phyloP scores from a whole-genome alignment of 2,797 vertebrate genomes.

The Hephaestus fuliginosus region DNA sequence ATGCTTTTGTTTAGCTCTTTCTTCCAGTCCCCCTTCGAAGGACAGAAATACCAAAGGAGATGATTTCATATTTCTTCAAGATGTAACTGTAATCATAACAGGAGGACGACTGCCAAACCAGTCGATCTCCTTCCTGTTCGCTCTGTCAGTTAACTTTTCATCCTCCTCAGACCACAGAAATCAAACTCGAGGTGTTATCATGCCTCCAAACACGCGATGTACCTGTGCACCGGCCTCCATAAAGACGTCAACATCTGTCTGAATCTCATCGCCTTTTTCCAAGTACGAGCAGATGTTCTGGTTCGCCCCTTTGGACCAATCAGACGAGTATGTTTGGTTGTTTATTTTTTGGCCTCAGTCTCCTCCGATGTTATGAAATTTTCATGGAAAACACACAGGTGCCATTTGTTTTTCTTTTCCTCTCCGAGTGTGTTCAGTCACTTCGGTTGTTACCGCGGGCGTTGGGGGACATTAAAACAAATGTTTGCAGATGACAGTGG shows the following conservation, averaged over 20 bases:
- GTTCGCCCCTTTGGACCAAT: conserved; percentile 5
- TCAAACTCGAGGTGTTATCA: background rate
- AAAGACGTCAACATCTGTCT: conserved; percentile 36
- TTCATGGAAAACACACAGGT: background rate
- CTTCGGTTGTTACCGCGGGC: conserved; percentile 1
- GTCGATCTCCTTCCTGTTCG: background rate
- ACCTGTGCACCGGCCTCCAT: background rate
- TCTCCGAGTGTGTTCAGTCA: background rate
- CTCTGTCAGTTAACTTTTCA: background rate
- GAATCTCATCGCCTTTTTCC: background rate
- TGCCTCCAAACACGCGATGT: background rate
- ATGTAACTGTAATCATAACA: background rate
- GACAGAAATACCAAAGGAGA: background rate
- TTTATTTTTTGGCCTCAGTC: background rate
- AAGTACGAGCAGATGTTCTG: conserved; percentile 8
- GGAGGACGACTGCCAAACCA: background rate
- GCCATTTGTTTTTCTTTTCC: background rate
- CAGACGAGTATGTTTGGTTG: background rate
- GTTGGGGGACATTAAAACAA: conserved; percentile 36
- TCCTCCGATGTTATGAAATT: background rate
- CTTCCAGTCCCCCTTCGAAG: background rate
- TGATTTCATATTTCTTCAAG: background rate
- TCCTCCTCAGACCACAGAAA: background rate
- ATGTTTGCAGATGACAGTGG: conserved; percentile 42
- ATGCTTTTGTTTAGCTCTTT: background rate